Conservation (phyloP, 2,113 vertebrate genomes). For the Lates calcarifer region DNA sequence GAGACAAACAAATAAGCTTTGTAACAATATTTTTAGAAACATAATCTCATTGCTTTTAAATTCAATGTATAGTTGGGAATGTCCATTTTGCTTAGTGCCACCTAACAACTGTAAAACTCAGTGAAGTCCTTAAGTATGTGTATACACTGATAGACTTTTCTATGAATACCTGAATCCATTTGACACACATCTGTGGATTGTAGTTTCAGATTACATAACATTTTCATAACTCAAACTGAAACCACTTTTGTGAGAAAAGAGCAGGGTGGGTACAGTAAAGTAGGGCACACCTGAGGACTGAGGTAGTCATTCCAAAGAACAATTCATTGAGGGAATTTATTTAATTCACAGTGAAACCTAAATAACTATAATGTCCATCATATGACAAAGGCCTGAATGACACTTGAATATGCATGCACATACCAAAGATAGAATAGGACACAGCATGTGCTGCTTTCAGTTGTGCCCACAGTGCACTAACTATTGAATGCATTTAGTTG, state of each 20-base stretch:
- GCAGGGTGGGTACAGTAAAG: neutral
- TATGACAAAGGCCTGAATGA: neutral
- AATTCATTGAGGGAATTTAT: neutral
- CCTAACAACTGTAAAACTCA: neutral
- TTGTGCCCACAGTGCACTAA: neutral
- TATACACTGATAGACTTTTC: neutral
- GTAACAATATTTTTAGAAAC: neutral
- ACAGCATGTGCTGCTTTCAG: neutral
- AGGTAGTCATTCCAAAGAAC: neutral
- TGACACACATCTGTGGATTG: neutral
- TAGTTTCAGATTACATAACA: neutral
- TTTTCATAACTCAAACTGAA: neutral
- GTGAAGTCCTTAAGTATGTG: neutral
- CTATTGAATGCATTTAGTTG: neutral
- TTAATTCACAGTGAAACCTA: neutral
- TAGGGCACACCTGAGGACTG: constrained; percentile 12
- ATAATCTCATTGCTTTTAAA: neutral
- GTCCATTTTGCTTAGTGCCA: neutral
- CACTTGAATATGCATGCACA: neutral
- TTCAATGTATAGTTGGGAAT: neutral
- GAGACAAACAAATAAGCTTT: neutral
- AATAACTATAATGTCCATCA: neutral
- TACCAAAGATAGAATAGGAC: neutral
- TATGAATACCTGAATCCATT: neutral
- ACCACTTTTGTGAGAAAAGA: neutral